Evolutionary conservation across 2,113 vertebrate species (phyloP).

Genomic region (Puntigrus tetrazona): DNA sequence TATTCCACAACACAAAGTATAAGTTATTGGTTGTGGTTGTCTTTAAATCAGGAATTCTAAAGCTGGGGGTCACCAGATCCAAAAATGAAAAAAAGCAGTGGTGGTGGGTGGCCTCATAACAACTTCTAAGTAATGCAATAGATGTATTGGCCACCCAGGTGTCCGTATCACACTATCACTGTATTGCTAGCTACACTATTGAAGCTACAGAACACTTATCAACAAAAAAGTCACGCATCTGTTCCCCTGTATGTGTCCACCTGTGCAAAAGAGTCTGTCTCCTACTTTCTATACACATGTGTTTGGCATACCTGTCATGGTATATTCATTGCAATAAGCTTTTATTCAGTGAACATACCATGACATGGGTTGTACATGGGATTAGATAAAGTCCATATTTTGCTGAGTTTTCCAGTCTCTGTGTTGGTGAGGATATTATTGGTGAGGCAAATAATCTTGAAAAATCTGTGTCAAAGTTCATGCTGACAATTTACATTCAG

Average conservation of each 20-base stretch:
- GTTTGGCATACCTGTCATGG: constrained; percentile 20
- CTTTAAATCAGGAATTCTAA: background rate
- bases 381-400: background rate
- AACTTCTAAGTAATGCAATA: background rate
- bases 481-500: background rate
- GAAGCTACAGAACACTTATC: constrained; percentile 40
- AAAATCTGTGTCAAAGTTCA: background rate
- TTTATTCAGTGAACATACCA: too few relatives aligned
- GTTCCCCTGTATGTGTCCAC: constrained; percentile 36
- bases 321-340: constrained; percentile 2
- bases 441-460: background rate
- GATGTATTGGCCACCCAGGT: constrained; percentile 44
- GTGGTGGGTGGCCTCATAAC: constrained; percentile 33
- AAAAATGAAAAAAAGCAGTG: background rate
- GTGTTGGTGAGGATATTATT: background rate
- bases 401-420: background rate
- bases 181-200: background rate
- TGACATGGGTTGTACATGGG: background rate
- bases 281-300: background rate
- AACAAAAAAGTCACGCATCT: constrained; percentile 50
- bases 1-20: background rate
- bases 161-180: constrained; percentile 45
- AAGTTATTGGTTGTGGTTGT: background rate
- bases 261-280: constrained; percentile 10
- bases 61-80: background rate